Base-by-base conservation (phyloP, 2,888 invertebrate species). In the Mermis nigrescens region DNA sequence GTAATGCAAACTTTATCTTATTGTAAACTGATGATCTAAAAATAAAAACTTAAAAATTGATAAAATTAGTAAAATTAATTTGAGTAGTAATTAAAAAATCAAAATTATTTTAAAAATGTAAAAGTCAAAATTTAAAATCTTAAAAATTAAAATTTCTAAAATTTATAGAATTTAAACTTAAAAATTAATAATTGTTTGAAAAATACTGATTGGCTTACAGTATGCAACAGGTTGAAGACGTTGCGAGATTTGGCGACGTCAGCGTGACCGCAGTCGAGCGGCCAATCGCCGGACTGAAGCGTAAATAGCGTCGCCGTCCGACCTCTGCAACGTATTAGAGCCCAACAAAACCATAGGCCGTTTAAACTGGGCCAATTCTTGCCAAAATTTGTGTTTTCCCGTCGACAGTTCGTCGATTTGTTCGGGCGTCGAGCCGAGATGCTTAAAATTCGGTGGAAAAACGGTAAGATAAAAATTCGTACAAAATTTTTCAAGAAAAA, bases 291-390 rank as follows among this genome's bases (percentile, higher is more conserved):
- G 12, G 12, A 24, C 48, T 4, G 12, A n/a, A 12, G 48, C 12
- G 24, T 48, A 48, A 24, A 91, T 79, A 1, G 83, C 83, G 2
- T 80, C 80, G 1, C 86, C 89, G 70, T 89, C 89, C 1, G 79
- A 63, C 31, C 69, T 67, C 70, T 84, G 81, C 31, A 95, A 78
- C 61, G 84, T 81, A 65, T 86, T 85, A 2, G 87, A 83, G 24
- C 98, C 98, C 32, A 98, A 78, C 64, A 98, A 85, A 51, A 98
- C 83, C 60, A 91, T 75, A 2, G 98, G 95, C 60, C 83, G 82
- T 74, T 88, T 84, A 19, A 95, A 91, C 1, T 62, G 58, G 4
- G 52, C 32, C 28, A 70, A 62, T 31, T 57, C 62, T 63, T 66
- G 57, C 27, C 31, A 57, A 58, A 70, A 71, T 1, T 63, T 63